Evolutionary conservation across 2,888 invertebrate genomes (phyloP).

Genomic region (Netelia inedita): DNA sequence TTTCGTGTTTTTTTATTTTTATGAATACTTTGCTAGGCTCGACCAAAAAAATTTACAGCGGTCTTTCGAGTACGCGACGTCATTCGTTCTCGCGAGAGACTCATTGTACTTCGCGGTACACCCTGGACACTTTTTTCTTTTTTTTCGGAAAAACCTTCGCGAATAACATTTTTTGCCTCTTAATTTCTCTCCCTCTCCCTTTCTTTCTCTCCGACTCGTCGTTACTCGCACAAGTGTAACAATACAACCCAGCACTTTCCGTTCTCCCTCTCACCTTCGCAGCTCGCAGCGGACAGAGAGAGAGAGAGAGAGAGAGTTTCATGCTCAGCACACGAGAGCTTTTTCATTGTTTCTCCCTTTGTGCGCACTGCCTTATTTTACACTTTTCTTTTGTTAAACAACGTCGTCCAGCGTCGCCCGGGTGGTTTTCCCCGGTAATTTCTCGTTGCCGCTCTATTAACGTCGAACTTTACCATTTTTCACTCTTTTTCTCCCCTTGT

Average conservation of each 20-base stretch:
- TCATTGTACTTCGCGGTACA: slow-evolving; percentile 40
- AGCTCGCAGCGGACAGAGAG: not conserved
- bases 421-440: slow-evolving; percentile 53
- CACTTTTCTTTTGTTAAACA: slow-evolving; percentile 58
- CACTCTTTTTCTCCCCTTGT: not conserved
- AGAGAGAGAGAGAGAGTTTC: slow-evolving; percentile 29
- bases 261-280: slow-evolving; percentile 9
- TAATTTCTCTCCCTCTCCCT: slow-evolving; percentile 38
- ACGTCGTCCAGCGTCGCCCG: slow-evolving; percentile 38
- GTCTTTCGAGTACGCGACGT: slow-evolving; percentile 43
- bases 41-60: slow-evolving; percentile 38
- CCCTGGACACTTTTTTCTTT: slow-evolving; percentile 45
- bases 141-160: slow-evolving; percentile 55
- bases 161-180: slow-evolving; percentile 55
- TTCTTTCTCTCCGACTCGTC: slow-evolving; percentile 12
- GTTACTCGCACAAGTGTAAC: slow-evolving; percentile 53
- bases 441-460: slow-evolving; percentile 51
- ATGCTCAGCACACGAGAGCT: slow-evolving; percentile 55
- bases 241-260: slow-evolving; percentile 55
- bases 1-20: too few relatives aligned
- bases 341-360: slow-evolving; percentile 66
- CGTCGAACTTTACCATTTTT: slow-evolving; percentile 25
- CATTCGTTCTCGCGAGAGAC: slow-evolving; percentile 53
- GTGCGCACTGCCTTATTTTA: slow-evolving; percentile 42
- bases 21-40: not conserved